Base-by-base conservation (phyloP, 2,797 vertebrate species). In the Otolemur crassicaudatus region DNA sequence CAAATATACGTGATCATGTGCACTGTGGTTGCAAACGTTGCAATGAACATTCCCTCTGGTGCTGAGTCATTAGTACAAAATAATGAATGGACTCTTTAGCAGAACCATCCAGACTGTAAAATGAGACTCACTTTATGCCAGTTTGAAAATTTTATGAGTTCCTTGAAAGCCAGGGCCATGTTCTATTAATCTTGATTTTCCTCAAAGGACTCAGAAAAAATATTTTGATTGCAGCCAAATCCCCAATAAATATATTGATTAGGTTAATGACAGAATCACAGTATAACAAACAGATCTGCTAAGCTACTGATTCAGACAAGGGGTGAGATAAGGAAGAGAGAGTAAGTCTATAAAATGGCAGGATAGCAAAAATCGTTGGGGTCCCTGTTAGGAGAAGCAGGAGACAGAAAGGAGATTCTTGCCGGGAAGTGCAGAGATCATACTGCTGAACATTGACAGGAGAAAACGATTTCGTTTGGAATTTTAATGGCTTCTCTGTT, bases 381-480 rank as follows among this genome's bases (percentile, higher is more conserved):
- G 29, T 81, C 31, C 91, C 13, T 69, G 3, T 37, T 85, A 93
- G 31, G 7, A 84, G 75, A 77, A 70, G 14, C 22, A 72, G 72
- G 63, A 58, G 11, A 83, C 73, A 7, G 16, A 93, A 73, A 58
- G 9, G 25, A 60, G 63, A 53, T 46, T 70, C 40, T 75, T 85
- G 22, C 12, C 22, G 43, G 19, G 23, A 43, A 49, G 3, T 23
- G 23, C 0, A 67, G 17, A 60, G 23, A 46, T 72, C 77, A 56
- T 60, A 92, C 77, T 56, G 14, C 9, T 91, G 23, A 85, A 81
- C 90, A 90, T 87, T 67, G 25, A 93, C 10, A 73, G 14, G n/a
- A 79, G 40, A 11, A 81, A 90, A 94, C 29, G 87, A 82, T 70
- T 92, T 94, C 73, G 76, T 81, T 89, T 79, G 92, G 27, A 94